Conservation (phyloP, 2,113 vertebrate genomes). For the Fulmarus glacialis region DNA sequence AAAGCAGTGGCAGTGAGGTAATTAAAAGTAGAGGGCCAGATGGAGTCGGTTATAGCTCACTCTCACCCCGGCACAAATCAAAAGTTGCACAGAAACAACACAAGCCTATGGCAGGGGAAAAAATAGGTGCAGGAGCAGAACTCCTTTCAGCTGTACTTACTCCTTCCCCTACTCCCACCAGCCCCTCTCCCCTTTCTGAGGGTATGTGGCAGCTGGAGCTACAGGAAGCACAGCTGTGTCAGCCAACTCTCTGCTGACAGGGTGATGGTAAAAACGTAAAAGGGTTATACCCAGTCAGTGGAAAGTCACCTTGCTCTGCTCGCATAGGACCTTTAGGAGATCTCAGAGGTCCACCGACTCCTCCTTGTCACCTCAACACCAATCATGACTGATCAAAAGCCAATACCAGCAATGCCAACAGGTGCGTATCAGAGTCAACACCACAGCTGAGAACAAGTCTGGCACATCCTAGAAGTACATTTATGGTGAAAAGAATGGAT, state of each 20-base stretch:
- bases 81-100: neutral
- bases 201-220: neutral
- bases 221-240: neutral
- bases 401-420: neutral
- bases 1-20: neutral
- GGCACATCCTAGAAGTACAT: neutral
- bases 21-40: neutral
- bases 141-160: neutral
- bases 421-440: neutral
- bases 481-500: neutral
- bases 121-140: neutral
- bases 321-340: neutral
- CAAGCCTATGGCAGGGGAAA: neutral
- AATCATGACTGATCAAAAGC: neutral
- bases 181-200: neutral
- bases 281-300: neutral
- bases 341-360: neutral
- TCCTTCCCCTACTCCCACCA: neutral
- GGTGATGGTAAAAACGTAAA: neutral
- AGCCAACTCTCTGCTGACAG: neutral
- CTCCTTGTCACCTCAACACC: neutral
- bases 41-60: neutral
- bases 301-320: neutral
- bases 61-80: neutral
- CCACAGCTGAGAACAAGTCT: neutral